phyloP scores from a whole-genome alignment of 30 jellyfish, hydroid and myxozoan species.

The Chironex yamaguchii region DNA sequence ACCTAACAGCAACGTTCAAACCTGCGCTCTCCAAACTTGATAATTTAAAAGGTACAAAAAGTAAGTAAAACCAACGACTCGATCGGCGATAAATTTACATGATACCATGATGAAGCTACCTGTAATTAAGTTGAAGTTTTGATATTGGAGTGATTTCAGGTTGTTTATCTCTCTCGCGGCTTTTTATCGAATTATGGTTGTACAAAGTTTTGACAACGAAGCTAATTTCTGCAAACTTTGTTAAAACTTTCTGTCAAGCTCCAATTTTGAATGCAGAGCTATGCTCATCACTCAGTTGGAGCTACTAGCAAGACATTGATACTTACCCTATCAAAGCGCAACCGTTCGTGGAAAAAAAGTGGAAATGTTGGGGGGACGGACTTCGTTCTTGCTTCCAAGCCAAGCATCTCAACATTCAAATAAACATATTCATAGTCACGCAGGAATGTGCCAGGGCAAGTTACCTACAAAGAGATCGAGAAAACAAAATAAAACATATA shows the following conservation, averaged over 20 bases:
- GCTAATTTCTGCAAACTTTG: no score
- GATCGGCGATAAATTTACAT: background rate
- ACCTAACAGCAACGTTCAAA: no score
- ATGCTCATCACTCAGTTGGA: no score
- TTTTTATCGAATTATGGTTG: no score
- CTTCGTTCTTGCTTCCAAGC: slow-evolving; percentile 93
- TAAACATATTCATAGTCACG: slow-evolving; percentile 94
- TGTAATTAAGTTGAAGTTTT: no score
- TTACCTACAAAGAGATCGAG: slow-evolving; percentile 78
- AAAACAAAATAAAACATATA: background rate
- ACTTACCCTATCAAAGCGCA: slow-evolving; percentile 93
- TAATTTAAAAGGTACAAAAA: background rate
- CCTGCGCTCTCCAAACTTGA: no score
- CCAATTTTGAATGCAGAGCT: no score
- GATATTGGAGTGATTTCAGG: no score
- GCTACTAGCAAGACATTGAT: no score
- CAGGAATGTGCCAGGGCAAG: slow-evolving; percentile 98
- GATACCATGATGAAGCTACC: background rate
- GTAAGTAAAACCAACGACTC: background rate
- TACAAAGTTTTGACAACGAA: no score
- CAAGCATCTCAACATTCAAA: slow-evolving; percentile 95
- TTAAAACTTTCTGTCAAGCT: no score
- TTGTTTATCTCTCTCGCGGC: no score
- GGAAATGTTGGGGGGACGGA: slow-evolving; percentile 99
- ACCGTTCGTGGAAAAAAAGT: slow-evolving; percentile 90